Conservation (phyloP, 2,797 vertebrate genomes). For the Harpagifer antarcticus region DNA sequence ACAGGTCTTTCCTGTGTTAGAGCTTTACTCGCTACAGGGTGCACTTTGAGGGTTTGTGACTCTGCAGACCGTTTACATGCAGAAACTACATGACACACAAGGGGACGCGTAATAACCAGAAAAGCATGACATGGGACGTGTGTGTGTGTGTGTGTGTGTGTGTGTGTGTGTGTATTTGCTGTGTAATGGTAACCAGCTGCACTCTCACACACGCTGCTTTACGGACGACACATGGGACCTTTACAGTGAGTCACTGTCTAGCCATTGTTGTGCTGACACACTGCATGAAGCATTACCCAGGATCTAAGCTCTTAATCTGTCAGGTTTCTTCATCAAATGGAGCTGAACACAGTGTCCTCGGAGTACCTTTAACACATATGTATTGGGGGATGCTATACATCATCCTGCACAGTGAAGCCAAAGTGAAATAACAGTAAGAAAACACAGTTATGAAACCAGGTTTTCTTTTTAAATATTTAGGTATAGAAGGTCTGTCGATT, state of each 20-base stretch:
- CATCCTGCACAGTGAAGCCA: background rate
- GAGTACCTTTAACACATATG: background rate
- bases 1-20: too few relatives aligned
- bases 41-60: too few relatives aligned
- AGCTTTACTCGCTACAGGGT: too few relatives aligned
- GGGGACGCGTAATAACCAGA: too few relatives aligned
- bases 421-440: too few relatives aligned
- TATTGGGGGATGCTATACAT: background rate
- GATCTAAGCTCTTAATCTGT: slow-evolving; percentile 57
- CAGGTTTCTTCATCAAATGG: slow-evolving; percentile 39
- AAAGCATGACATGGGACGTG: too few relatives aligned
- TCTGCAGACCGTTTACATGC: too few relatives aligned
- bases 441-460: too few relatives aligned
- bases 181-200: slow-evolving; percentile 30
- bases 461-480: too few relatives aligned
- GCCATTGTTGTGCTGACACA: slow-evolving; percentile 45
- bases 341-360: background rate
- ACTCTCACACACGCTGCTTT: background rate
- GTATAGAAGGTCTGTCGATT: too few relatives aligned
- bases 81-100: too few relatives aligned
- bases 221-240: background rate
- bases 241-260: slow-evolving; percentile 63
- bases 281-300: slow-evolving; percentile 33
- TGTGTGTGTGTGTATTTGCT: background rate
- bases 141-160: too few relatives aligned